Conservation (phyloP, 2,797 vertebrate species). For the Amblyopsis hoosieri region DNA sequence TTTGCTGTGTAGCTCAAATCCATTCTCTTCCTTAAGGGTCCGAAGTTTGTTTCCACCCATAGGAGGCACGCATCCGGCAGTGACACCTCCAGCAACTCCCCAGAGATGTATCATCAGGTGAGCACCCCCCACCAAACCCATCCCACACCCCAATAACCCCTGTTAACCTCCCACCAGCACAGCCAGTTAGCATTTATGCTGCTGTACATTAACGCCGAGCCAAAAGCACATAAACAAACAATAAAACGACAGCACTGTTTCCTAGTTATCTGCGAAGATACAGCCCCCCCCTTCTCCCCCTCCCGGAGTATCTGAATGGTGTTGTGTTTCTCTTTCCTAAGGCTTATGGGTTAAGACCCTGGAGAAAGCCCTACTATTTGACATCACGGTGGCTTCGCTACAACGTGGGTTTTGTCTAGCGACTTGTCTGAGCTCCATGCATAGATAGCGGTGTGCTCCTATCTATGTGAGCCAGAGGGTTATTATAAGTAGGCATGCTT, state of each 20-base stretch:
- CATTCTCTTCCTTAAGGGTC: not conserved
- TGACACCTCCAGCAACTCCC: too few relatives aligned
- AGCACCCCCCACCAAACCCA: not conserved
- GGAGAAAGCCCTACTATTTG: constrained; percentile 75
- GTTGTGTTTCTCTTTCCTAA: constrained; percentile 60
- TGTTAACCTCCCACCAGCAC: not conserved
- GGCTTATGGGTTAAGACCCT: constrained; percentile 63
- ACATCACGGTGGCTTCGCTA: constrained; percentile 74
- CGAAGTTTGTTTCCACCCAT: constrained; percentile 47
- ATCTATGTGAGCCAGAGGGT: constrained; percentile 61
- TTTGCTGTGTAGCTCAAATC: too few relatives aligned
- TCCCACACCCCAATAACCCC: not conserved
- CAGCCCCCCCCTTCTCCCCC: not conserved
- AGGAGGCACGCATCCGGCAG: too few relatives aligned
- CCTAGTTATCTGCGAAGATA: not conserved
- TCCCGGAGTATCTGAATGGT: constrained; percentile 23
- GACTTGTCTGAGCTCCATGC: constrained; percentile 35
- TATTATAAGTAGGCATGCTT: constrained; percentile 20
- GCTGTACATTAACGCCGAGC: not conserved
- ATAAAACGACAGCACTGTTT: not conserved
- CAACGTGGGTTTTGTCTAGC: constrained; percentile 67
- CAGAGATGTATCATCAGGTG: too few relatives aligned
- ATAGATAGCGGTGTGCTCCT: constrained; percentile 53
- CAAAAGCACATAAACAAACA: constrained; percentile 1
- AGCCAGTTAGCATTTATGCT: constrained; percentile 13